Conservation (phyloP, 1,140 invertebrate genomes). For the Brachionus asplanchnoidis region DNA sequence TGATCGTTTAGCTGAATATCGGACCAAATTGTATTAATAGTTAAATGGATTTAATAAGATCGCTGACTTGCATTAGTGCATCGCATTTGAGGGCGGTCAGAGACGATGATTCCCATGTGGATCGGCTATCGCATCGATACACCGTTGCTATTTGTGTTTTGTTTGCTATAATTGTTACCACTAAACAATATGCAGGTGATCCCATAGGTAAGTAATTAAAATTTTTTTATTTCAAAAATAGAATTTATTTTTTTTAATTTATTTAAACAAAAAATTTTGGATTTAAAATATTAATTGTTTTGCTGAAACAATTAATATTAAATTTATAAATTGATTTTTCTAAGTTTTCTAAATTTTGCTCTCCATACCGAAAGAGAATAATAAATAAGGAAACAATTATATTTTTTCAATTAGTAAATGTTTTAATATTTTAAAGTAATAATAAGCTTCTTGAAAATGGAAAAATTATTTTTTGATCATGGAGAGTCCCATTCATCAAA, state of each 20-base stretch:
- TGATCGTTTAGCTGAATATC: neutral
- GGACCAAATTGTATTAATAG: neutral
- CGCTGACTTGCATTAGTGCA: neutral
- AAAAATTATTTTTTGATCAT: too few relatives aligned
- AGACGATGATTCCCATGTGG: conserved; percentile 37
- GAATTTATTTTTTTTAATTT: neutral
- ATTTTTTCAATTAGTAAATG: too few relatives aligned
- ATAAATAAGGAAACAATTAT: too few relatives aligned
- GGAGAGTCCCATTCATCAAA: too few relatives aligned
- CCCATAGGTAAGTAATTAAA: conserved; percentile 42
- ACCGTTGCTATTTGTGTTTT: conserved; percentile 38
- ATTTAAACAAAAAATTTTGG: neutral
- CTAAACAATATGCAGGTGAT: conserved; percentile 40
- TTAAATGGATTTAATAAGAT: conserved; percentile 14
- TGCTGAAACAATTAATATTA: too few relatives aligned
- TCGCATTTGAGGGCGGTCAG: neutral
- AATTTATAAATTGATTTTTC: too few relatives aligned
- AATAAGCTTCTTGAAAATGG: too few relatives aligned
- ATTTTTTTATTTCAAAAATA: too few relatives aligned
- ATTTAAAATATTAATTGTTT: too few relatives aligned
- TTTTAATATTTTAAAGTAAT: too few relatives aligned
- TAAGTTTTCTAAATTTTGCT: too few relatives aligned
- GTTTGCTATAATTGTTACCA: conserved; percentile 33
- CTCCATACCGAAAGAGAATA: too few relatives aligned
- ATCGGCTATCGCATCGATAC: conserved; percentile 22